Percentiles rank a stretch among this genome's conserved stretches.
phyloP scores from a whole-genome alignment of 2,113 vertebrate genomes.

The Labeo catla region DNA sequence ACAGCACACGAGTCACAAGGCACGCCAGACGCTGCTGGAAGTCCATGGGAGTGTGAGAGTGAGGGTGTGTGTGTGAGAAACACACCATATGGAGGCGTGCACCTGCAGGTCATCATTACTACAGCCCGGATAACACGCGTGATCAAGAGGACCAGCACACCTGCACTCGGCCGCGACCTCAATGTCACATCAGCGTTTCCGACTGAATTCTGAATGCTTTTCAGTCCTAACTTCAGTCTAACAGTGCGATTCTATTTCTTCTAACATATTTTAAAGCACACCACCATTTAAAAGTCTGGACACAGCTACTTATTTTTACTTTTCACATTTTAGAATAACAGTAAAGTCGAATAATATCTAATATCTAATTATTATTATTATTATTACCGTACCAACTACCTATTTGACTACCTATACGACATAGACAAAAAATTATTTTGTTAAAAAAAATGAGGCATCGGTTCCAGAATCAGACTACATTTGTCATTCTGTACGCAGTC shows the following conservation, averaged over 20 bases:
- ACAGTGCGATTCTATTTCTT: too few relatives aligned
- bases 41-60: conserved; percentile 16
- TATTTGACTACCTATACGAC: too few relatives aligned
- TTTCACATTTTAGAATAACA: too few relatives aligned
- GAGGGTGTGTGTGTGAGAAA: conserved; percentile 33
- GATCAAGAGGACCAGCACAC: conserved; percentile 30
- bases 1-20: conserved; percentile 33
- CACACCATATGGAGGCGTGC: conserved; percentile 46
- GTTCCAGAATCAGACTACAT: neutral
- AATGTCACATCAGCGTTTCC: neutral
- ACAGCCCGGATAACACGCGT: neutral
- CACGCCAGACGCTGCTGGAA: conserved; percentile 35
- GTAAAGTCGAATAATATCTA: too few relatives aligned
- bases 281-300: too few relatives aligned
- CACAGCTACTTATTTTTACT: too few relatives aligned
- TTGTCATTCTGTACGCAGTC: neutral
- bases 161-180: neutral
- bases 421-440: too few relatives aligned
- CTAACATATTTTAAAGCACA: too few relatives aligned
- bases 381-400: too few relatives aligned
- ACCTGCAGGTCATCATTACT: conserved; percentile 46
- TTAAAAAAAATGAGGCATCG: too few relatives aligned
- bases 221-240: neutral
- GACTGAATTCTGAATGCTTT: neutral
- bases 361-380: too few relatives aligned